Base-by-base conservation (phyloP, 1,140 invertebrate genomes). In the Pentalonia nigronervosa region DNA sequence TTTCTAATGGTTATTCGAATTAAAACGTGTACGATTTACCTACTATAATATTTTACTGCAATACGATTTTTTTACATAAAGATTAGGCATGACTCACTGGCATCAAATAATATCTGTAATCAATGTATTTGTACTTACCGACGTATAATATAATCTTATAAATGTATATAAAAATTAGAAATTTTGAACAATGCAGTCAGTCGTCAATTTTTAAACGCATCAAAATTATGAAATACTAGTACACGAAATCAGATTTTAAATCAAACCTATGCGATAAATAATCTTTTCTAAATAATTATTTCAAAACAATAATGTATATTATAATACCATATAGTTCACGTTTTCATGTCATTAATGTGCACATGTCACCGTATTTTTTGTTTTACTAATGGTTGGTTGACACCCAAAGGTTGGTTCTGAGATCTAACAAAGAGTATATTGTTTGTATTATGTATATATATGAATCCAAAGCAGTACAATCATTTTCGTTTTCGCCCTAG, bases 181-280 rank as follows among this genome's bases (percentile, higher is more conserved):
- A n/a, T 67, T 14, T 0, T 4, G 6, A 67, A 67, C 4, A 30
- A 9, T 0, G 1, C 0, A 67, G 1, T 1, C 30, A 11, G 56
- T 67, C 7, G 30, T 2, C 56, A 8, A 60, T 60, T 30, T 60
- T 60, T 2, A 60, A 60, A 60, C 56, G 3, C 8, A 60, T 7
- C 8, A 60, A 30, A 11, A 60, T 50, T 17, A 53, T 30, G 30
- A 14, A n/a, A 67, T 4, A n/a, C 11, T 9, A 67, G 8, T n/a
- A 6, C 11, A n/a, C 60, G 30, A 67, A 67, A 67, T 67, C 14
- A 67, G 14, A 67, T 67, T 6, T 67, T n/a, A 67, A 67, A 67
- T 14, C 30, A n/a, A 0, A 67, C 0, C 30, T 67, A 11, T 67
- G n/a, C 6, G 17, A 67, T 4, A n/a, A 67, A 67, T 67, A 67